Base-by-base conservation (phyloP, 2,113 vertebrate genomes). In the Isichthys henryi region DNA sequence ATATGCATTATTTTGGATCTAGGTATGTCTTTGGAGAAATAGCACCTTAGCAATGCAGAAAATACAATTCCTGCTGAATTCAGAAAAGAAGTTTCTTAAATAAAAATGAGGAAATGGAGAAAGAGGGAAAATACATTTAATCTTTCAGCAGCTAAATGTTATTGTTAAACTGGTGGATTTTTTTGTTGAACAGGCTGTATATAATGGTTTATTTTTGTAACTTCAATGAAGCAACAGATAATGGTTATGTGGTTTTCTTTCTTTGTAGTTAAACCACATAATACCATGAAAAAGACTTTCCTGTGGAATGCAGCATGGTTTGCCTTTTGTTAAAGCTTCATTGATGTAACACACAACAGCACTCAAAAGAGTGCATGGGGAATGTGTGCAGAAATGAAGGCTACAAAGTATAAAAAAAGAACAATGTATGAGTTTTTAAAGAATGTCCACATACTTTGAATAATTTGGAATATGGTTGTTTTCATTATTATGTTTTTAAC, bases 21-120 rank as follows among this genome's bases (percentile, higher is more conserved):
- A 94, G 94, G 93, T 94, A 91, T 91, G 48, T 95, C 94, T 94
- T 96, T 93, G 94, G 95, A 95, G 95, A 95, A 91, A 89, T 91
- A 91, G 89, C 89, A 84, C 91, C 92, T 92, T 93, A 91, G 92
- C 86, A 93, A 93, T 87, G 11, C 49, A 46, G 13, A 70, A 66
- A 88, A 58, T n/a, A 21, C 6, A 80, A 43, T 90, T 90, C 87
- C 91, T 93, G 94, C 93, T 94, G 50, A 92, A 91, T 92, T 58
- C 87, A 91, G 52, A 88, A 93, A 93, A 92, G 89, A 94, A 93
- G 92, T 91, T 93, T 93, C 93, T 93, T 89, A 88, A 91, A 39
- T 84, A 90, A 89, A 89, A 88, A 87, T 82, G 89, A 91, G 91
- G 91, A 86, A 93, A 94, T 87, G 88, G 92, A 91, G 91, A 87